Conservation (phyloP, 2,888 invertebrate species). For the Listrodromus nycthemerus region DNA sequence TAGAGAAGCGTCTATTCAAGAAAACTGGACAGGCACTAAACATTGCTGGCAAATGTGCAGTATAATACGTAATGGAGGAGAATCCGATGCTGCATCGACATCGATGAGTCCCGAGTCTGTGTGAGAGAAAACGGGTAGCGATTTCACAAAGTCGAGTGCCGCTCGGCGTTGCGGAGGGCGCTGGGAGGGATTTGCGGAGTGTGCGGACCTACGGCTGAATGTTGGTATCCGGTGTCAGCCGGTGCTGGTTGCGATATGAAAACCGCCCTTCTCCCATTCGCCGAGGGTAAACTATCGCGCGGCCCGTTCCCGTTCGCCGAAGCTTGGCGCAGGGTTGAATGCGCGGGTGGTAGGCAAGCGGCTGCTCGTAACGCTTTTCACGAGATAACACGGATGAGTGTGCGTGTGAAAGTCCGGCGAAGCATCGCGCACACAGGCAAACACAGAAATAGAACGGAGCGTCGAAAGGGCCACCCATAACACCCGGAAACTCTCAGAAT, state of each 20-base stretch:
- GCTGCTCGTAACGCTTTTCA: slow-evolving; percentile 61
- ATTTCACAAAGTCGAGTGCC: slow-evolving; percentile 50
- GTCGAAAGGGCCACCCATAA: slow-evolving; percentile 55
- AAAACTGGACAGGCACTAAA: background rate
- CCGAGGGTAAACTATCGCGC: slow-evolving; percentile 55
- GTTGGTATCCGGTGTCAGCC: slow-evolving; percentile 61
- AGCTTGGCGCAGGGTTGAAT: slow-evolving; percentile 16
- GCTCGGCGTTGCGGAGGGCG: slow-evolving; percentile 7
- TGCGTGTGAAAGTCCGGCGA: slow-evolving; percentile 57
- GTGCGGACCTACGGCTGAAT: slow-evolving; percentile 11
- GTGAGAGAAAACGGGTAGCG: slow-evolving; percentile 29
- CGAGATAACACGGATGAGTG: slow-evolving; percentile 60
- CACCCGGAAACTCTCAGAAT: slow-evolving; percentile 51
- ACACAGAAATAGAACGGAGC: slow-evolving; percentile 47
- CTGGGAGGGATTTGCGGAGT: slow-evolving; percentile 12
- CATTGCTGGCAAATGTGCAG: background rate
- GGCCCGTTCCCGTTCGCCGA: slow-evolving; percentile 20
- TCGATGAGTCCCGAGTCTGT: background rate
- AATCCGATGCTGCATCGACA: background rate
- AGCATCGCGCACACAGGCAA: background rate
- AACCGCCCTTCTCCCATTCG: slow-evolving; percentile 55
- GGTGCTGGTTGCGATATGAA: slow-evolving; percentile 57
- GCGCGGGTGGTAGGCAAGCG: slow-evolving; percentile 37
- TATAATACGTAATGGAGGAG: background rate
- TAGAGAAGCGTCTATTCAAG: background rate